Percentiles rank a stretch among this genome's conserved stretches.
These are phyloP conservation scores for Maccullochella peelii DNA, from an alignment of 2,113 vertebrate genomes.

Conservation along the genomic window DNA sequence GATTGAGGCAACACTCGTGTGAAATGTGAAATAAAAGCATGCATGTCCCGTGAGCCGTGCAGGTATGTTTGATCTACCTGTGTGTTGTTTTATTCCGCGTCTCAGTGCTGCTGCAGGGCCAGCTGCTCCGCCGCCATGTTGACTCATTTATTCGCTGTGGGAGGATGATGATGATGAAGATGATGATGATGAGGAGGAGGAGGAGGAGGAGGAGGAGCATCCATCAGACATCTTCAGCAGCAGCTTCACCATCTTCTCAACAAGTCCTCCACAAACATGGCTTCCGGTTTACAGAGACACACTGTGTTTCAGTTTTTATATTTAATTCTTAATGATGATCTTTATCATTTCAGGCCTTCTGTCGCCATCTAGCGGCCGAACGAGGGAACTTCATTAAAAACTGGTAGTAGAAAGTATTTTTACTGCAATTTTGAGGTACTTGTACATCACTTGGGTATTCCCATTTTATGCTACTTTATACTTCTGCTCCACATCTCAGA, in stretches of 20 bases:
- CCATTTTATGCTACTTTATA: no score
- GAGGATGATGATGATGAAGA: slow-evolving; percentile 48
- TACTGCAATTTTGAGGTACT: no score
- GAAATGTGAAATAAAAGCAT: background rate
- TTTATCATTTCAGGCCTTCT: no score
- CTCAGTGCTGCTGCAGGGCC: slow-evolving; percentile 39
- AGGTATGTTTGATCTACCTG: slow-evolving; percentile 17
- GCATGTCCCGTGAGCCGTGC: background rate
- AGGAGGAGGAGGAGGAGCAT: slow-evolving; percentile 26
- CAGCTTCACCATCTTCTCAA: slow-evolving; percentile 50
- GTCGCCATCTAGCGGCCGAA: no score
- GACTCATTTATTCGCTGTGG: slow-evolving; percentile 42
- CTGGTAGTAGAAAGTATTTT: no score
- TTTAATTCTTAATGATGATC: no score
- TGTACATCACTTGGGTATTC: no score
- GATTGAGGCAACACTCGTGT: background rate
- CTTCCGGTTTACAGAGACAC: background rate
- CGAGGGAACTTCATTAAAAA: no score
- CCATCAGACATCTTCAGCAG: slow-evolving; percentile 47
- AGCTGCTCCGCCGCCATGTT: slow-evolving; percentile 73
- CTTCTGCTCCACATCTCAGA: no score
- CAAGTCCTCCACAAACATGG: slow-evolving; percentile 47
- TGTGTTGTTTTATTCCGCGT: slow-evolving; percentile 4
- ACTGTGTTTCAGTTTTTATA: no score
- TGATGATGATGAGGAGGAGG: slow-evolving; percentile 17